A percentile compares a stretch with the other conserved stretches of the same genome.
These are phyloP conservation scores for Aethes cnicana DNA, from an alignment of 2,888 invertebrate species.

Conservation along the genomic window DNA sequence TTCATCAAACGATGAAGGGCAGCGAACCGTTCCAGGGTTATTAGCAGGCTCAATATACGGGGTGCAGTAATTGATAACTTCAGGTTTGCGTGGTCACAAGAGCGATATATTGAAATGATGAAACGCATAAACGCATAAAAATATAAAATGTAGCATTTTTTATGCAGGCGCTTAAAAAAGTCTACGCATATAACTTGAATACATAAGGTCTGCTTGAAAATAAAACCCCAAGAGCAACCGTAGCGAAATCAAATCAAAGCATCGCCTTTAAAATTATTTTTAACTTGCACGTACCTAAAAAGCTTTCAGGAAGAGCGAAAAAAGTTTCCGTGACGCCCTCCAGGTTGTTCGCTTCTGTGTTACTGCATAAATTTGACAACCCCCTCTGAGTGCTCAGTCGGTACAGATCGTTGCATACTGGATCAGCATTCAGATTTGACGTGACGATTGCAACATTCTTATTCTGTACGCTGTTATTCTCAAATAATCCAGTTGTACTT, in stretches of 20 bases:
- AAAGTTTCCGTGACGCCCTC: conserved; percentile 45
- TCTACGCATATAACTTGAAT: too few relatives aligned
- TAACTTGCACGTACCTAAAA: conserved; percentile 44
- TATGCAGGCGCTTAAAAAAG: too few relatives aligned
- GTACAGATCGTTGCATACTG: conserved; percentile 68
- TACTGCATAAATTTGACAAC: conserved; percentile 41
- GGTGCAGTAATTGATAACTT: too few relatives aligned
- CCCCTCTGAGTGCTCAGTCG: conserved; percentile 54
- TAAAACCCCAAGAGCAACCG: conserved; percentile 13
- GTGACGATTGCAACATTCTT: conserved; percentile 36
- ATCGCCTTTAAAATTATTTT: conserved; percentile 19
- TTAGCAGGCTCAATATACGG: too few relatives aligned
- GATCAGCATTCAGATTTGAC: conserved; percentile 44
- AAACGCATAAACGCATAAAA: too few relatives aligned
- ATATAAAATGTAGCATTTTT: too few relatives aligned
- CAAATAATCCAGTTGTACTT: conserved; percentile 43
- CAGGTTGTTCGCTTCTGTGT: conserved; percentile 48
- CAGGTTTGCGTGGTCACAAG: too few relatives aligned
- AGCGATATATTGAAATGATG: too few relatives aligned
- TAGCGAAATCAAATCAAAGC: conserved; percentile 5
- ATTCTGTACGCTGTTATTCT: conserved; percentile 42
- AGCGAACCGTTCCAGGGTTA: too few relatives aligned
- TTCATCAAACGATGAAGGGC: too few relatives aligned
- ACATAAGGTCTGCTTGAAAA: background rate
- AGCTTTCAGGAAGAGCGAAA: conserved; percentile 41